Evolutionary conservation across 2,113 vertebrate genomes (phyloP).

Genomic region (Elanus axillaris): DNA sequence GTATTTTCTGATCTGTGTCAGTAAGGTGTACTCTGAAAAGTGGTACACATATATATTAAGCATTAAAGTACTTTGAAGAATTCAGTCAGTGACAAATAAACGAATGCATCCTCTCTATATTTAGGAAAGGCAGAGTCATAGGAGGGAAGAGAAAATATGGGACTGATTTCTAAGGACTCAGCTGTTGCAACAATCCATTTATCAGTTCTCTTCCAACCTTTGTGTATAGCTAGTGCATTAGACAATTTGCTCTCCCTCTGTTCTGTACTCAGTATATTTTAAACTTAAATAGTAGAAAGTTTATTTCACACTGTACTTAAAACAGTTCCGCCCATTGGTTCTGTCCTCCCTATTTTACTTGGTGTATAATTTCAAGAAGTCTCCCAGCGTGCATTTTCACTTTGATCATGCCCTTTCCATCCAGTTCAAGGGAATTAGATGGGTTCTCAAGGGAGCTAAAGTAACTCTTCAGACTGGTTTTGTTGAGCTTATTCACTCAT

Average conservation of each 20-base stretch:
- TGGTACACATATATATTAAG: not conserved
- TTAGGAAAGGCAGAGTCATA: not conserved
- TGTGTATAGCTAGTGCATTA: not conserved
- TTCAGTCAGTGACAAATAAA: not conserved
- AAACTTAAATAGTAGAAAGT: not conserved
- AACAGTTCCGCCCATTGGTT: not conserved
- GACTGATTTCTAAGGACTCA: not conserved
- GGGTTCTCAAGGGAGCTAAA: not conserved
- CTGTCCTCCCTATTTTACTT: not conserved
- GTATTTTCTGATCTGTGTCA: not conserved
- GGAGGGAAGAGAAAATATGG: not conserved
- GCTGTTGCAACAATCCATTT: not conserved
- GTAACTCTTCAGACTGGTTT: not conserved
- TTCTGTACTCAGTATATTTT: not conserved
- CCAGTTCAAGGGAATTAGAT: not conserved
- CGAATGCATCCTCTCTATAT: not conserved
- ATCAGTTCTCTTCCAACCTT: not conserved
- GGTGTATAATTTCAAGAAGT: not conserved
- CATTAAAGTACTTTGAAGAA: not conserved
- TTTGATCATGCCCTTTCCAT: conserved; percentile 7
- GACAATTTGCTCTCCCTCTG: not conserved
- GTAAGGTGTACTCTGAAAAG: not conserved
- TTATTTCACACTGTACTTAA: not conserved
- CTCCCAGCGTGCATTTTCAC: not conserved
- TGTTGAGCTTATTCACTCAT: not conserved